Evolutionary conservation across 2,797 vertebrate genomes (phyloP).

Genomic region (Odontamblyopus lacepedii): DNA sequence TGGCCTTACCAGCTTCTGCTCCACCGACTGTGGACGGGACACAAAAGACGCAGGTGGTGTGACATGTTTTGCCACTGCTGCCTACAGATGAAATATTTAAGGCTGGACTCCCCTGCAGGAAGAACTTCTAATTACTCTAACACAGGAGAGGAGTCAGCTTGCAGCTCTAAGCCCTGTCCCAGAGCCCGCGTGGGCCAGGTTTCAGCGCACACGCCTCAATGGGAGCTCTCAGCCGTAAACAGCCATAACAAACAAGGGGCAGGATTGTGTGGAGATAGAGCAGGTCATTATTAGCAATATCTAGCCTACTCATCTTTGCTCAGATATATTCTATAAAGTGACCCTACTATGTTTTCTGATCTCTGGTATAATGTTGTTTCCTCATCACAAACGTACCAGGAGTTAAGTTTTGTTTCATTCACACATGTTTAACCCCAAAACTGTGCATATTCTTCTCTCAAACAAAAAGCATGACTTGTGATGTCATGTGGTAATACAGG

Average conservation of each 20-base stretch:
- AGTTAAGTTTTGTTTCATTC: no score
- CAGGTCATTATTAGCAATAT: background rate
- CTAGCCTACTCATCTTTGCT: background rate
- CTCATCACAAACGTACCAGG: no score
- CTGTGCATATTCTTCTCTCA: no score
- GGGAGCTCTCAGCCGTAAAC: constrained; percentile 15
- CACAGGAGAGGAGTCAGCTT: constrained; percentile 63
- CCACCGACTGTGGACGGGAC: constrained; percentile 26
- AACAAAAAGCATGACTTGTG: no score
- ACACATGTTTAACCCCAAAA: no score
- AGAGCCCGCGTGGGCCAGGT: constrained; percentile 41
- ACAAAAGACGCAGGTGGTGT: constrained; percentile 65
- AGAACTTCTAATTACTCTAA: constrained; percentile 75
- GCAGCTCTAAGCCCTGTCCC: constrained; percentile 39
- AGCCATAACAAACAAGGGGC: background rate
- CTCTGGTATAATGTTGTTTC: no score
- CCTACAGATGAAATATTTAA: constrained; percentile 77
- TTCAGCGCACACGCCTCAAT: constrained; percentile 34
- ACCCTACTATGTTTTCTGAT: no score
- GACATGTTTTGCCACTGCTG: constrained; percentile 70
- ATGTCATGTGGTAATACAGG: no score
- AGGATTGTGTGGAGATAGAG: background rate
- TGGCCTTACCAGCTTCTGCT: constrained; percentile 48
- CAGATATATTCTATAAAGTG: no score
- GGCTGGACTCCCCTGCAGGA: constrained; percentile 53